phyloP scores from a whole-genome alignment of 2,888 invertebrate genomes.

The Latheticus oryzae region DNA sequence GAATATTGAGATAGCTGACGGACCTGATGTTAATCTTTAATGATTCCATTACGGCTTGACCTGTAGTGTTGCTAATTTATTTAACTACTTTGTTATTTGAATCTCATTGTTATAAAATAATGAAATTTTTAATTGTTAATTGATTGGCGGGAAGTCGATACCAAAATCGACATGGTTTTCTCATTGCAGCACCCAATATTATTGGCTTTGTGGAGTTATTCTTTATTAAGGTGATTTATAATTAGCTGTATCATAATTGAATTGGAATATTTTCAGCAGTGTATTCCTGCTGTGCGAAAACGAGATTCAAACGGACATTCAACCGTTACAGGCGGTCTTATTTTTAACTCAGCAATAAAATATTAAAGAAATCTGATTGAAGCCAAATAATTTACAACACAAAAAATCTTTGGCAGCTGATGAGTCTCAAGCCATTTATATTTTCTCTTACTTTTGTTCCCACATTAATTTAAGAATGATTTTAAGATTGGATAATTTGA shows the following conservation, averaged over 20 bases:
- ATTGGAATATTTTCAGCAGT: conserved; percentile 49
- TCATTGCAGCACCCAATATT: conserved; percentile 6
- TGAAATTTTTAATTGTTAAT: conserved; percentile 55
- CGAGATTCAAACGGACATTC: conserved; percentile 10
- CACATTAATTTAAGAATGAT: too few relatives aligned
- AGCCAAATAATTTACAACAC: too few relatives aligned
- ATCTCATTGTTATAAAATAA: conserved; percentile 56
- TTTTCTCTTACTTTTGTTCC: too few relatives aligned
- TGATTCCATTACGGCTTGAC: conserved; percentile 60
- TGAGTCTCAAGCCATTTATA: too few relatives aligned
- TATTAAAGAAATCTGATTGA: too few relatives aligned
- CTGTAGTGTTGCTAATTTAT: conserved; percentile 60
- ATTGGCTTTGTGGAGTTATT: conserved; percentile 32
- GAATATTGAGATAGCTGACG: conserved; percentile 51
- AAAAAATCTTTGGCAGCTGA: too few relatives aligned
- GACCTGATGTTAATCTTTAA: conserved; percentile 60
- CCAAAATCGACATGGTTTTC: conserved; percentile 24
- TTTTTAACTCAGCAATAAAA: too few relatives aligned
- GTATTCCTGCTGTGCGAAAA: conserved; percentile 9
- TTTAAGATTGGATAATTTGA: conserved; percentile 15
- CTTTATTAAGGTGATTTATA: conserved; percentile 44
- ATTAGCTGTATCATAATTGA: conserved; percentile 50
- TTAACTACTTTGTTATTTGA: conserved; percentile 58
- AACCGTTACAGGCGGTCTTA: conserved; percentile 3
- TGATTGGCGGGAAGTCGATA: conserved; percentile 49